Evolutionary conservation across 2,113 vertebrate species (phyloP).

Genomic region (Vicugna pacos): DNA sequence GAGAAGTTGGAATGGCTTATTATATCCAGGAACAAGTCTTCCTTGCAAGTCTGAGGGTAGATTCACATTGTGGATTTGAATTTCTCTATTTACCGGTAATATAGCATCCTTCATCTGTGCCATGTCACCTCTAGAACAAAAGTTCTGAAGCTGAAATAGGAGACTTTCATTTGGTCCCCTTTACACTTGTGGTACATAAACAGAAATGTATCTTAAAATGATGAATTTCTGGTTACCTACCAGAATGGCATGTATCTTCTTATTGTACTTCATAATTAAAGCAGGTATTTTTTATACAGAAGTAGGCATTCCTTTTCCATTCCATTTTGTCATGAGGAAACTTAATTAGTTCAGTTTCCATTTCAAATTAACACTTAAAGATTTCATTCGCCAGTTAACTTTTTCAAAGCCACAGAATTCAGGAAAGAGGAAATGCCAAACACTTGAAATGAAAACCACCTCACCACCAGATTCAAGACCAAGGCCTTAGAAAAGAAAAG

Average conservation of each 20-base stretch:
- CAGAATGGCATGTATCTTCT: not conserved
- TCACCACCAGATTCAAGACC: not conserved
- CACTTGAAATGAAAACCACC: not conserved
- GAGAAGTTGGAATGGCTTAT: not conserved
- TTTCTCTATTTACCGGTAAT: slow-evolving; percentile 6
- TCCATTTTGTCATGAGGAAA: not conserved
- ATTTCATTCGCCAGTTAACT: slow-evolving; percentile 32
- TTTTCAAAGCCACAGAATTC: not conserved
- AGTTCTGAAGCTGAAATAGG: not conserved
- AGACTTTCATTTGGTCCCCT: not conserved
- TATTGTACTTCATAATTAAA: not conserved
- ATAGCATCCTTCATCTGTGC: not conserved
- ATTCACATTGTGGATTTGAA: not conserved
- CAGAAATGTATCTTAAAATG: not conserved
- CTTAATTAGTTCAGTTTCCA: not conserved
- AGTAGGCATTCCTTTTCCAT: not conserved
- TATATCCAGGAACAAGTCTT: not conserved
- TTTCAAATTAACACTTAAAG: not conserved
- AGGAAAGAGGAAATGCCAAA: not conserved
- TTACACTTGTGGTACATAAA: not conserved
- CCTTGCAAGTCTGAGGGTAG: not conserved
- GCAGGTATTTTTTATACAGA: not conserved
- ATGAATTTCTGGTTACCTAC: not conserved
- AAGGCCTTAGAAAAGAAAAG: not conserved
- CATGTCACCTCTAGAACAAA: not conserved